Conservation (phyloP, 1,140 invertebrate species). For the Asbolus verrucosus region DNA sequence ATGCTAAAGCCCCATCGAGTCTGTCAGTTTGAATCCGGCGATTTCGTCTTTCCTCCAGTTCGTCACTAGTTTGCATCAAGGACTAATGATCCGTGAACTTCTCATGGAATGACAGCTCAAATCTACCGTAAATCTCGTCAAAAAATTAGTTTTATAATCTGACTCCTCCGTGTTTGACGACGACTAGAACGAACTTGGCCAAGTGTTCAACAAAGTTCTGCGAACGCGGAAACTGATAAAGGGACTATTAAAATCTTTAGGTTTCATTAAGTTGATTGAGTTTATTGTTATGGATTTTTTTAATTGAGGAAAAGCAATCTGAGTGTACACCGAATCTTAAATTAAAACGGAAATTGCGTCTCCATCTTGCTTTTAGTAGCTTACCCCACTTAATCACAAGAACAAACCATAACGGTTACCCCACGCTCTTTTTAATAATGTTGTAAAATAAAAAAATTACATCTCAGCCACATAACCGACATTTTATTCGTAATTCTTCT, state of each 20-base stretch:
- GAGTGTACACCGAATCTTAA: background rate
- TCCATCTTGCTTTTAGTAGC: conserved; percentile 23
- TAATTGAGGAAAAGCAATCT: conserved; percentile 1
- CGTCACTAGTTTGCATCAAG: conserved; percentile 31
- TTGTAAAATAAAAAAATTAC: too few species aligned
- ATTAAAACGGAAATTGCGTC: conserved; percentile 24
- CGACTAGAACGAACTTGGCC: background rate
- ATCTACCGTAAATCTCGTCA: conserved; percentile 36
- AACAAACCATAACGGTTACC: conserved; percentile 14
- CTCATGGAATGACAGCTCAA: conserved; percentile 32
- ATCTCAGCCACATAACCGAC: too few species aligned
- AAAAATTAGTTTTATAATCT: conserved; percentile 37
- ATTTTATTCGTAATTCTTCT: too few species aligned
- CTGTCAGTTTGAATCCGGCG: conserved; percentile 29
- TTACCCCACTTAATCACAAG: background rate
- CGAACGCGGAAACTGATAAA: conserved; percentile 12
- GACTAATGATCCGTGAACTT: conserved; percentile 22
- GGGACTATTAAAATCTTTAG: conserved; percentile 24
- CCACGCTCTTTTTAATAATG: too few species aligned
- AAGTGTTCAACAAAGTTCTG: background rate
- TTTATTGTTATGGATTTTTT: conserved; percentile 28
- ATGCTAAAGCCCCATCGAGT: conserved; percentile 18
- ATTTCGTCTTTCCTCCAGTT: conserved; percentile 29
- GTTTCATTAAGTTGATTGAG: conserved; percentile 26
- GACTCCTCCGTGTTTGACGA: background rate